Percentiles rank a stretch among this genome's conserved stretches.
Conservation (phyloP, 53 echinoderm and acorn worm species). For the Astropecten irregularis region DNA sequence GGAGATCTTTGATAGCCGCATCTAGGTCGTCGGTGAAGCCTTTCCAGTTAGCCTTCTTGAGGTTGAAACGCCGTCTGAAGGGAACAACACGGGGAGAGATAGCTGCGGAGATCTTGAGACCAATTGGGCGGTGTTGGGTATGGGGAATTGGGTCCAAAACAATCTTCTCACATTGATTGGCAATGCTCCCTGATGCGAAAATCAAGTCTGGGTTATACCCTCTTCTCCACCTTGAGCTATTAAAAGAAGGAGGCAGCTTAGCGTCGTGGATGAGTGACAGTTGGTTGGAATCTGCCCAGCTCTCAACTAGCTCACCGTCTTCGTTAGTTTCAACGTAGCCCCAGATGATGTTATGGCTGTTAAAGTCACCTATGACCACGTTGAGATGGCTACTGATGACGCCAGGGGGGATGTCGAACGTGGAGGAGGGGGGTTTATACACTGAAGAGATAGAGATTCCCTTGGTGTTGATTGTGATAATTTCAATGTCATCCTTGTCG, state of each 20-base stretch:
- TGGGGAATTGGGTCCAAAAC: constrained; percentile 46
- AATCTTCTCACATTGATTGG: constrained; percentile 36
- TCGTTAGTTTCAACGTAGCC: constrained; percentile 42
- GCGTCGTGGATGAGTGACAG: too few species aligned
- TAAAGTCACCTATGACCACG: constrained; percentile 38
- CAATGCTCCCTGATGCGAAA: too few species aligned
- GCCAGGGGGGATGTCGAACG: constrained; percentile 3
- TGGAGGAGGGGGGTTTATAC: constrained; percentile 39
- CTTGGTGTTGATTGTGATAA: constrained; percentile 38
- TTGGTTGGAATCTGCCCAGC: constrained; percentile 37
- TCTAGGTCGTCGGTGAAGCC: constrained; percentile 51
- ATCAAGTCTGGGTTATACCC: constrained; percentile 8
- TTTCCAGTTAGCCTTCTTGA: constrained; percentile 45
- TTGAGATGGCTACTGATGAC: too few species aligned
- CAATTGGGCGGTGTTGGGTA: constrained; percentile 65
- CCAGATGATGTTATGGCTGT: constrained; percentile 29
- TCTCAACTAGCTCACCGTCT: constrained; percentile 48
- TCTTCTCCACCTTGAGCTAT: constrained; percentile 39
- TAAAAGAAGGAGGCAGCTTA: constrained; percentile 62
- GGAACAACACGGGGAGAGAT: constrained; percentile 46
- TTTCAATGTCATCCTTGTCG: constrained; percentile 39
- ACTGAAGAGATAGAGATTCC: constrained; percentile 46
- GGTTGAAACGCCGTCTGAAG: constrained; percentile 52
- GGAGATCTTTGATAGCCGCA: constrained; percentile 12
- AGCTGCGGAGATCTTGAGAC: constrained; percentile 40